Percentiles rank a stretch among this genome's conserved stretches.
These are phyloP conservation scores for Biston stratarius DNA, from an alignment of 2,888 invertebrate species.

Conservation along the genomic window DNA sequence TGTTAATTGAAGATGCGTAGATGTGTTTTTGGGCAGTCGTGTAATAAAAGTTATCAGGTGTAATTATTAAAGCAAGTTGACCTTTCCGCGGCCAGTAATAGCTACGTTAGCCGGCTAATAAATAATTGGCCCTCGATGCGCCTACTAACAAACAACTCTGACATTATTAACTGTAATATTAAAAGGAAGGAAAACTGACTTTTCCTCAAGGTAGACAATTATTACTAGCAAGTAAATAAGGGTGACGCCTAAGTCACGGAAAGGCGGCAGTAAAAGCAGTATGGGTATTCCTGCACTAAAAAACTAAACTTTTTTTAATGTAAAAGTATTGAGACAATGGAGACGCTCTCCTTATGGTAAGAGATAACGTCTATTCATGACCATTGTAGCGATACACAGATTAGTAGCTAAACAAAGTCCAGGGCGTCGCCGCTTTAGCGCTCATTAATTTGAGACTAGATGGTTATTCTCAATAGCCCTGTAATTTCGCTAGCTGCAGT, in stretches of 20 bases:
- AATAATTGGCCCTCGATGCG: constrained; percentile 17
- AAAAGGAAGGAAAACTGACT: constrained; percentile 23
- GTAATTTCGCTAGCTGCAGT: too few species aligned
- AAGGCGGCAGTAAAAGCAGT: constrained; percentile 1
- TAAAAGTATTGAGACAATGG: too few species aligned
- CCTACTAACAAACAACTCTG: constrained; percentile 21
- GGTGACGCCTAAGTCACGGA: constrained; percentile 8
- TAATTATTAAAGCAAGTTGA: not conserved
- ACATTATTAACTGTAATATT: constrained; percentile 31
- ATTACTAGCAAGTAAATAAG: constrained; percentile 30
- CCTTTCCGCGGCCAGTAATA: not conserved
- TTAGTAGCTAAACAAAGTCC: too few species aligned
- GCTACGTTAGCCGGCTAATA: constrained; percentile 4
- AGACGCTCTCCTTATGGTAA: too few species aligned
- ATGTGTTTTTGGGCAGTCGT: too few species aligned
- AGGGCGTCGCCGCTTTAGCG: too few species aligned
- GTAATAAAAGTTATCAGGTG: too few species aligned
- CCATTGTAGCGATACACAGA: too few species aligned
- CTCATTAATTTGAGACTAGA: too few species aligned
- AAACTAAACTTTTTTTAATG: not conserved
- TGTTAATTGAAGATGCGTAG: too few species aligned
- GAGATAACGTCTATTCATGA: too few species aligned
- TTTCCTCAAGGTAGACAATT: constrained; percentile 27
- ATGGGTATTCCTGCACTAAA: not conserved
- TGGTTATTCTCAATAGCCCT: too few species aligned